Evolutionary conservation across 1,140 invertebrate species (phyloP).

Genomic region (Hormaphis cornu): DNA sequence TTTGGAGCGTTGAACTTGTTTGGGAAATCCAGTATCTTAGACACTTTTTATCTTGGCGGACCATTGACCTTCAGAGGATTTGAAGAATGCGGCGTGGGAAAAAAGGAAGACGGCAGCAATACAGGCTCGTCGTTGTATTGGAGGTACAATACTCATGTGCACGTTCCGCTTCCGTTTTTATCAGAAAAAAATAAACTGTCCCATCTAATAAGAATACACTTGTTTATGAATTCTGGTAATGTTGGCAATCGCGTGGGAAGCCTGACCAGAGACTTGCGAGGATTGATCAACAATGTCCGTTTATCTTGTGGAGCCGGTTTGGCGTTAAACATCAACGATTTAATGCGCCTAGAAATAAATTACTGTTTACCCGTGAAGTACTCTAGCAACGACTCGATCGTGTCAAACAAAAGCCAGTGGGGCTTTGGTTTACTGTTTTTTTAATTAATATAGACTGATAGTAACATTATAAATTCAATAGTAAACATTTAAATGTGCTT

Average conservation of each 20-base stretch:
- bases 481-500: not conserved
- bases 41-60: slow-evolving; percentile 79
- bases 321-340: slow-evolving; percentile 63
- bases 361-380: slow-evolving; percentile 60
- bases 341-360: slow-evolving; percentile 77
- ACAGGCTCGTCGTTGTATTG: slow-evolving; percentile 66
- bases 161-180: slow-evolving; percentile 73
- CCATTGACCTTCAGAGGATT: slow-evolving; percentile 76
- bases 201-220: slow-evolving; percentile 61
- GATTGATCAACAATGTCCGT: slow-evolving; percentile 47
- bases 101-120: slow-evolving; percentile 60
- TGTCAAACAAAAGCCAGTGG: slow-evolving; percentile 55
- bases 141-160: slow-evolving; percentile 69
- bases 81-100: slow-evolving; percentile 68
- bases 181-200: slow-evolving; percentile 63
- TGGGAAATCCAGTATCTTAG: slow-evolving; percentile 56
- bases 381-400: slow-evolving; percentile 48
- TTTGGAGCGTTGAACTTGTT: slow-evolving; percentile 57
- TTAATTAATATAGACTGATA: slow-evolving; percentile 17
- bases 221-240: slow-evolving; percentile 77
- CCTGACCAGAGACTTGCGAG: slow-evolving; percentile 41
- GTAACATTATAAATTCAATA: not conserved
- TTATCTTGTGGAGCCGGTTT: slow-evolving; percentile 62
- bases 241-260: slow-evolving; percentile 46
- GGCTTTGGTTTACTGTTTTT: slow-evolving; percentile 50